Evolutionary conservation across 2,797 vertebrate genomes (phyloP).

Genomic region (Melanotaenia pygmaea): DNA sequence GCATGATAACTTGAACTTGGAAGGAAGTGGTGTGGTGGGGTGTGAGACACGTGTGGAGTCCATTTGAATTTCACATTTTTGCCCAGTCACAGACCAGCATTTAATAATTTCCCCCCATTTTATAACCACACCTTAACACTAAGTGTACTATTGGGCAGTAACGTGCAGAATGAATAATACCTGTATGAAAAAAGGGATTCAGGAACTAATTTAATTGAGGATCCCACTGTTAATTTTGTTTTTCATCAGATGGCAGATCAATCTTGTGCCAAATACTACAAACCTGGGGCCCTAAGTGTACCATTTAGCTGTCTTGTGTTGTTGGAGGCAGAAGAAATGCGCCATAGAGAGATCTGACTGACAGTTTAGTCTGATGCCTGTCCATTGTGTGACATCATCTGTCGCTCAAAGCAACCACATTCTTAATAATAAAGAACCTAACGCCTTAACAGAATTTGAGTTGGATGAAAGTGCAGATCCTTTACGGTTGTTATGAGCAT

Average conservation of each 20-base stretch:
- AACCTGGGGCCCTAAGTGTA: neutral
- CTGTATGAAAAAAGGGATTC: neutral
- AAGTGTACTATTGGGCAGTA: no score
- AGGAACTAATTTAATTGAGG: neutral
- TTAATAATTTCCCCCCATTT: neutral
- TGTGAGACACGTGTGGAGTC: neutral
- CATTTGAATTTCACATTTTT: conserved; percentile 18
- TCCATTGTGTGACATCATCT: neutral
- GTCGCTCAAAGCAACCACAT: neutral
- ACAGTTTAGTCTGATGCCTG: neutral
- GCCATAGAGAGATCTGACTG: neutral
- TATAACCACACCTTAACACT: neutral
- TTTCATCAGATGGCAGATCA: neutral
- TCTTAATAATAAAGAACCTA: neutral
- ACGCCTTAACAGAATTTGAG: neutral
- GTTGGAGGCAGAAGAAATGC: neutral
- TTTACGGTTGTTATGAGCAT: neutral
- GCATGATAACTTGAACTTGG: neutral
- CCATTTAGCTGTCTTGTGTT: neutral
- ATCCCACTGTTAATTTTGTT: neutral
- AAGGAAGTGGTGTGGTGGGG: neutral
- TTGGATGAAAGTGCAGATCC: neutral
- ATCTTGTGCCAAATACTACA: neutral
- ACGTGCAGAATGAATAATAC: neutral
- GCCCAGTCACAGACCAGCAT: conserved; percentile 4